Conservation (phyloP, 2,113 vertebrate genomes). For the Dasyurus viverrinus region DNA sequence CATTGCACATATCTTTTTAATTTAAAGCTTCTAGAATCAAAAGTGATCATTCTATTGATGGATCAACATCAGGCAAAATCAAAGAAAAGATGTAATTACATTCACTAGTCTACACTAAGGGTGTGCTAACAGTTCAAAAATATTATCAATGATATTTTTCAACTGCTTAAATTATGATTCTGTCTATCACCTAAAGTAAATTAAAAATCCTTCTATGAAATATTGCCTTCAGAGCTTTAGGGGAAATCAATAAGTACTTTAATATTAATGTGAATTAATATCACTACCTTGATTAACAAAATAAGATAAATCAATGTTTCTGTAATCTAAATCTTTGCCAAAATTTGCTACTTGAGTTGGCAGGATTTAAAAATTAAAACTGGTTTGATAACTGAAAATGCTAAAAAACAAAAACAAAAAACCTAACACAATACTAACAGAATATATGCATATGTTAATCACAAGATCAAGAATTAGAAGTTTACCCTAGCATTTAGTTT, state of each 20-base stretch:
- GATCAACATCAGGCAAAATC: not conserved
- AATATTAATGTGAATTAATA: slow-evolving; percentile 1
- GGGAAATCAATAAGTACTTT: not conserved
- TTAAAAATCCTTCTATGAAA: not conserved
- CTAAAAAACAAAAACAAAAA: not conserved
- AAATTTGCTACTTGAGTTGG: not conserved
- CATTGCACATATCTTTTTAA: not conserved
- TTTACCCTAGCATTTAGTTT: not conserved
- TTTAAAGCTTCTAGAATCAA: not conserved
- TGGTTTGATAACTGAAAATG: not conserved
- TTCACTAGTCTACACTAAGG: not conserved
- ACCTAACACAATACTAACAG: too few relatives aligned
- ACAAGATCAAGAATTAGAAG: not conserved
- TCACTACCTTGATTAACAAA: not conserved
- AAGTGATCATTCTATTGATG: not conserved
- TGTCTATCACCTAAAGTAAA: not conserved
- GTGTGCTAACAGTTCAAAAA: not conserved
- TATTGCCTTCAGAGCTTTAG: not conserved
- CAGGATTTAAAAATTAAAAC: not conserved
- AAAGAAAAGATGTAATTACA: not conserved
- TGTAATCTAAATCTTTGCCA: not conserved
- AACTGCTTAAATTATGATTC: not conserved
- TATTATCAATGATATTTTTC: not conserved
- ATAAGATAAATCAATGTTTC: not conserved
- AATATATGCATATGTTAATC: not conserved